Evolutionary conservation across 2,797 vertebrate genomes (phyloP), one percentile per base, ranked within the genome.

Genomic region (Trichosurus vulpecula): DNA sequence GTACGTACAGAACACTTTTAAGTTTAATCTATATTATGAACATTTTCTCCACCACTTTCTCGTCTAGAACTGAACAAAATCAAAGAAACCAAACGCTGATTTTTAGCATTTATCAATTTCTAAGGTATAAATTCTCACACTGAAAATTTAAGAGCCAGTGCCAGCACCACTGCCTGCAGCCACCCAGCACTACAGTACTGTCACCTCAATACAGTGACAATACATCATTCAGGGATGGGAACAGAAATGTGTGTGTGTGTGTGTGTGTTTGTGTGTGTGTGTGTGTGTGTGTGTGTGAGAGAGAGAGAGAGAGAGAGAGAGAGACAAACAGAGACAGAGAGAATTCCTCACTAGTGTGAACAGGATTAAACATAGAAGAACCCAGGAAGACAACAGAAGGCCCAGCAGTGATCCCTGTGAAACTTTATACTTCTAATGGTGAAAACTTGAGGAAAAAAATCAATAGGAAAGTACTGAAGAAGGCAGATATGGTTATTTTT

Each of bases 391-490:
- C 16, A 90, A 54, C 30, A 92, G 35, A 93, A 16, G 29, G 2
- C 11, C 58, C 95, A 66, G 1, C 41, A 54, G 47, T 93, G 54
- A 92, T 0, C 92, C 4, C 61, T 66, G 6, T 61, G 31, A 94
- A 95, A 14, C 90, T 92, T 93, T 97, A 92, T 51, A 58, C 89
- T 91, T 12, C 81, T 81, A 93, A 90, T 91, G 66, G 41, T 93
- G 2, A 16, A 95, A 95, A 93, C 11, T 22, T 87, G 9, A 92
- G 10, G n/a, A 54, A 25, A 89, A 93, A 95, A 81, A 54, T 90
- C 56, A 47, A 35, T 16, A 1, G 14, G 0, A 93, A 92, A 90
- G 81, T 74, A 3, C 16, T 94, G 14, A 90, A 92, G 94, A 52
- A 92, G 92, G 29, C 94, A 90, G 91, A 55, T 9, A 89, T 74